Conservation (phyloP, 2,797 vertebrate species). For the Todus mexicanus region DNA sequence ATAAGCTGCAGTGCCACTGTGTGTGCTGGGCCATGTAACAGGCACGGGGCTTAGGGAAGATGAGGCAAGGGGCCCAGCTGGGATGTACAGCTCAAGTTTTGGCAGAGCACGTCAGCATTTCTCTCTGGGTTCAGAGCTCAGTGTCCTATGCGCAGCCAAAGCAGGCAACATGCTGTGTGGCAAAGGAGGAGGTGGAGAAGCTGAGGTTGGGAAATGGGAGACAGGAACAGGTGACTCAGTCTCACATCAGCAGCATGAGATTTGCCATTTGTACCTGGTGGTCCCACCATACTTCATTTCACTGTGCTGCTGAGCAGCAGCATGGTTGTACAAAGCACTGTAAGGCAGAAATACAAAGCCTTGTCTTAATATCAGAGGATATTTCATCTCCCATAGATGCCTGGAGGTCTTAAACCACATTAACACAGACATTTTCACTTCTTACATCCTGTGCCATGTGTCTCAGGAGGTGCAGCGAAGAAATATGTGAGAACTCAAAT, state of each 20-base stretch:
- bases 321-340: not conserved
- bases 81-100: not conserved
- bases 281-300: not conserved
- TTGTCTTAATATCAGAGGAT: not conserved
- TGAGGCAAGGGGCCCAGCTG: not conserved
- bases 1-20: not conserved
- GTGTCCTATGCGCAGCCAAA: not conserved
- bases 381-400: not conserved
- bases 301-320: not conserved
- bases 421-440: not conserved
- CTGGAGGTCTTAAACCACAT: not conserved
- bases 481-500: not conserved
- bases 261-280: not conserved
- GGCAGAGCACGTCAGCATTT: accelerated
- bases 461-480: not conserved
- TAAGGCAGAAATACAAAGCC: not conserved
- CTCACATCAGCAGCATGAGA: not conserved
- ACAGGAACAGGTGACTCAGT: not conserved
- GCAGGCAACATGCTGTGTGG: not conserved
- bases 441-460: not conserved
- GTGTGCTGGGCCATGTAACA: not conserved
- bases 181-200: not conserved
- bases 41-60: not conserved
- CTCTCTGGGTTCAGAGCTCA: not conserved
- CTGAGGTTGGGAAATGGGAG: not conserved